These are phyloP conservation scores for Poeciliopsis gracilis DNA, from an alignment of 2,797 vertebrate species.

Conservation along the genomic window DNA sequence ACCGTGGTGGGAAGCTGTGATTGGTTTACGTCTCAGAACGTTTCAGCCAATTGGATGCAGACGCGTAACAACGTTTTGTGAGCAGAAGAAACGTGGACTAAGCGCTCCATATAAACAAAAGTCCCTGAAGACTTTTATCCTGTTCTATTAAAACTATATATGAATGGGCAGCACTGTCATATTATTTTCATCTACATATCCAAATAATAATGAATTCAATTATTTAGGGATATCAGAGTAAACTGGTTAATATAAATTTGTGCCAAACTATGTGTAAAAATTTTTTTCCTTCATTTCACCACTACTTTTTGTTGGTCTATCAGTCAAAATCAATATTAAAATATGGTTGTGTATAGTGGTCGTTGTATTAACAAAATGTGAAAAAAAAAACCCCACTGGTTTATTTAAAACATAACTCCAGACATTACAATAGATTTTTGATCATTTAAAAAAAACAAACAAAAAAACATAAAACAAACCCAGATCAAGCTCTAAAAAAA, in stretches of 20 bases:
- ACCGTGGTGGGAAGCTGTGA: slow-evolving; percentile 37
- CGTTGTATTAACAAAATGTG: background rate
- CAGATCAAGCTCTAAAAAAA: background rate
- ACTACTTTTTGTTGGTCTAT: background rate
- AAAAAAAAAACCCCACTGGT: background rate
- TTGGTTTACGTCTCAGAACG: slow-evolving; percentile 24
- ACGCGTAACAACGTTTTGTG: slow-evolving; percentile 49
- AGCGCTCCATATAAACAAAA: background rate
- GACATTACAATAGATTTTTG: background rate
- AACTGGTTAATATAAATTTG: background rate
- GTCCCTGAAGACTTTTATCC: background rate
- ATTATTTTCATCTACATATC: background rate
- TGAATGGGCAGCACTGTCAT: background rate
- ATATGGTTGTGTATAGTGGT: background rate
- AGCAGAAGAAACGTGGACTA: background rate
- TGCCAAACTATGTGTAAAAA: background rate
- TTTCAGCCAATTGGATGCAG: slow-evolving; percentile 55
- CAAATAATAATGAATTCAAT: background rate
- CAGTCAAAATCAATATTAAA: background rate
- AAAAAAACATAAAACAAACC: background rate
- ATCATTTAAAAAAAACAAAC: background rate
- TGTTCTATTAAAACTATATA: background rate
- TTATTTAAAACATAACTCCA: background rate
- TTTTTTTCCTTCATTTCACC: background rate
- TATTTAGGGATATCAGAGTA: background rate